These are phyloP conservation scores for Terrapene triunguis DNA, from an alignment of 2,113 vertebrate species.

Conservation along the genomic window DNA sequence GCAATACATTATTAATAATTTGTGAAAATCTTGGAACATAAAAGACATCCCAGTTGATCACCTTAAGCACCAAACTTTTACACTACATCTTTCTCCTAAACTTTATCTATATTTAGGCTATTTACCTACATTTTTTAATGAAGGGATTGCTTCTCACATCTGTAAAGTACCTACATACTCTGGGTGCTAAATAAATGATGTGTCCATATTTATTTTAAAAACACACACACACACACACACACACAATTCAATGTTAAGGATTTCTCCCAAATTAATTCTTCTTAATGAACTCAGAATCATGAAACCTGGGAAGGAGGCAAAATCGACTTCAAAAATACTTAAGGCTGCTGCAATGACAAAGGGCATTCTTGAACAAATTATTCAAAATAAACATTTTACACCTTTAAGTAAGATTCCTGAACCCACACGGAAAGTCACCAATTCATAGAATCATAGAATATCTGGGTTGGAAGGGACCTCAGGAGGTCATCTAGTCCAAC, in stretches of 20 bases:
- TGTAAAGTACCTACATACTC: neutral
- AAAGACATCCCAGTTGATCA: neutral
- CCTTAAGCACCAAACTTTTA: neutral
- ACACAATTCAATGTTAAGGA: neutral
- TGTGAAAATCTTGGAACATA: neutral
- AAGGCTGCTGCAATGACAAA: neutral
- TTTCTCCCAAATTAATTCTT: neutral
- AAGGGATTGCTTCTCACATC: neutral
- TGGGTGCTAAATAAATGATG: neutral
- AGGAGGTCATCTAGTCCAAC: no score
- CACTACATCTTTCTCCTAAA: neutral
- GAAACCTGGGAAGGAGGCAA: neutral
- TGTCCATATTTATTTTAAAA: neutral
- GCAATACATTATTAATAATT: neutral
- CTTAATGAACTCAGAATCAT: neutral
- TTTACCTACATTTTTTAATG: neutral
- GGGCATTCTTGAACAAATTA: rapidly evolving
- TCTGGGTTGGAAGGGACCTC: no score
- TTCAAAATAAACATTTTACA: neutral
- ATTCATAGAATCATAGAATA: no score
- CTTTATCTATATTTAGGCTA: neutral
- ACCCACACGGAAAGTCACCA: neutral
- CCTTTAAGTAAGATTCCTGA: neutral
- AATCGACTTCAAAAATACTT: neutral
- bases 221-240: neutral